A percentile compares a stretch with the other conserved stretches of the same genome.
Conservation (phyloP, 2,888 invertebrate species). For the Tenodera sinensis region DNA sequence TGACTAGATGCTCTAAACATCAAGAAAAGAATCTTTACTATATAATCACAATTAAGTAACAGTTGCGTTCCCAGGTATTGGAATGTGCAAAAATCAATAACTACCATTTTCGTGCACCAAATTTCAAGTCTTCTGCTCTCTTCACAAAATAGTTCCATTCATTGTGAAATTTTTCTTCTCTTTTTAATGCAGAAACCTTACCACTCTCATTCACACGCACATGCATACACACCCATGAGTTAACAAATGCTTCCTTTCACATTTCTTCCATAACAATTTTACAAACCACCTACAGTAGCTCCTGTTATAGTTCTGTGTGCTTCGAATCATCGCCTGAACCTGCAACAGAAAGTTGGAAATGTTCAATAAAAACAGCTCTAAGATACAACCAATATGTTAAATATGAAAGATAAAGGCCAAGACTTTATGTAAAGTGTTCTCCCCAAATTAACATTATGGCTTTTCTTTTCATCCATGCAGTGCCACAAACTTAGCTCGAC, state of each 20-base stretch:
- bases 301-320: conserved; percentile 15
- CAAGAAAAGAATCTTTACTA: not conserved
- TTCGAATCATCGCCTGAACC: not conserved
- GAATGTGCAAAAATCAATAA: not conserved
- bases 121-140: not conserved
- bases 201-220: not conserved
- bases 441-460: no score
- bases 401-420: no score
- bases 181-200: not conserved
- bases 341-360: not conserved
- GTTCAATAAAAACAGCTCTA: no score
- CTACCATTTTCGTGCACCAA: not conserved
- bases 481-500: no score
- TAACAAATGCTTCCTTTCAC: not conserved
- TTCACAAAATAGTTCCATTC: not conserved
- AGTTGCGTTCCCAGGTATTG: not conserved
- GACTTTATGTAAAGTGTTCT: no score
- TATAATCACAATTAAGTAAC: not conserved
- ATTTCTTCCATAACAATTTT: not conserved
- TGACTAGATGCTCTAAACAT: not conserved
- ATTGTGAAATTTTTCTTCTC: not conserved
- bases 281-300: not conserved
- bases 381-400: no score
- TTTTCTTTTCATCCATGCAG: no score
- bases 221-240: not conserved